Conservation (phyloP, 2,797 vertebrate species). For the Falco naumanni region DNA sequence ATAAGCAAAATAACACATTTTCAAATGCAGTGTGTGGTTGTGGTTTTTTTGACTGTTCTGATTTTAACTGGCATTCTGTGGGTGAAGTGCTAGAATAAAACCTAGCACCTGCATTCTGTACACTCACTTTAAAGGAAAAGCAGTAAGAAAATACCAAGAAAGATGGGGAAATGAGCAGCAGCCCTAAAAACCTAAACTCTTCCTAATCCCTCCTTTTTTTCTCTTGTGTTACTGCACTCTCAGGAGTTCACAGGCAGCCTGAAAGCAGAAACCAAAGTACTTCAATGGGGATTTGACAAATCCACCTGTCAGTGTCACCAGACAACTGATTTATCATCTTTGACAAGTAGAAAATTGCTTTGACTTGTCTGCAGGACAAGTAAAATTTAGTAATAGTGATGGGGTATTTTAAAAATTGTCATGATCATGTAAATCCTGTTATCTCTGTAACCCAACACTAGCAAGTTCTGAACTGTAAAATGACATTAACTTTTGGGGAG, state of each 20-base stretch:
- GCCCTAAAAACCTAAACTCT: background rate
- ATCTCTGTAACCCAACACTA: slow-evolving; percentile 4
- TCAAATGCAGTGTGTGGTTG: background rate
- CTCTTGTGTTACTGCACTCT: background rate
- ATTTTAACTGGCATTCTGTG: background rate
- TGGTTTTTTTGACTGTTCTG: background rate
- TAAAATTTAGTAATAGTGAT: slow-evolving; percentile 35
- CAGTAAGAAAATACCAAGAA: background rate
- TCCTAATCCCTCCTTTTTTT: background rate
- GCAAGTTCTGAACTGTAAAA: slow-evolving; percentile 19
- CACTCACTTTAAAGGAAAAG: background rate
- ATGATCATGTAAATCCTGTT: slow-evolving; percentile 59
- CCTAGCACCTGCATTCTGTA: background rate
- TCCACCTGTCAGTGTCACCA: slow-evolving; percentile 37
- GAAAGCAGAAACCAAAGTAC: background rate
- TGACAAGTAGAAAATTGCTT: slow-evolving; percentile 53
- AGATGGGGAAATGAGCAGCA: background rate
- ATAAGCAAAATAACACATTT: background rate
- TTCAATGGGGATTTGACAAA: slow-evolving; percentile 36
- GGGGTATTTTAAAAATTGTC: slow-evolving; percentile 35
- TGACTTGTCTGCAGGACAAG: slow-evolving; percentile 54
- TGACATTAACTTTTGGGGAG: background rate
- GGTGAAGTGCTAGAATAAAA: slow-evolving; percentile 1
- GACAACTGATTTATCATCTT: slow-evolving; percentile 48
- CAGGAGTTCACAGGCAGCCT: background rate